phyloP scores from a whole-genome alignment of 2,113 vertebrate species.

The Microtus ochrogaster region DNA sequence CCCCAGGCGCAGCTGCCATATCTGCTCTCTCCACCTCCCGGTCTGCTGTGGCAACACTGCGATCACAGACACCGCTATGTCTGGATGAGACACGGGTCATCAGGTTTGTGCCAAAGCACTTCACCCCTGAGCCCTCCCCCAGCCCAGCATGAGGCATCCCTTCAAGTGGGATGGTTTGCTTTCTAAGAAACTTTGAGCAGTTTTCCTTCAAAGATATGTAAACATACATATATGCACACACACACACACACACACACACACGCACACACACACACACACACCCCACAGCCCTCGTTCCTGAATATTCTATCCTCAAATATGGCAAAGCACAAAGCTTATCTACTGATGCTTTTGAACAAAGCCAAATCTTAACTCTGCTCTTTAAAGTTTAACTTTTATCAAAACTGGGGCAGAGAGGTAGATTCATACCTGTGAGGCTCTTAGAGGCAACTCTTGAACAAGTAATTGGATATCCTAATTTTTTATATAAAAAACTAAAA shows the following conservation, averaged over 20 bases:
- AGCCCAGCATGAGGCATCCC: neutral
- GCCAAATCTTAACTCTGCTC: neutral
- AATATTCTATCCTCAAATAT: neutral
- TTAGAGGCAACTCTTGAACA: neutral
- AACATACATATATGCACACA: neutral
- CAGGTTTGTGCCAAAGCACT: neutral
- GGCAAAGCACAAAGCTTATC: constrained; percentile 4
- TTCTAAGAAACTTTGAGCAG: neutral
- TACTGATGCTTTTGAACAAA: neutral
- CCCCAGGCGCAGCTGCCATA: neutral
- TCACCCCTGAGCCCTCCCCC: neutral
- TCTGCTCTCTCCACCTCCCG: no score
- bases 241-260: neutral
- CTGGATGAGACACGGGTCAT: neutral
- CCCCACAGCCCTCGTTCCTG: neutral
- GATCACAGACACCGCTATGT: no score
- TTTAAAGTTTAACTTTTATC: neutral
- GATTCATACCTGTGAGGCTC: neutral
- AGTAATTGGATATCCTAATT: constrained; percentile 23
- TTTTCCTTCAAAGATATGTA: neutral
- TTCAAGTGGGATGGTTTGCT: neutral
- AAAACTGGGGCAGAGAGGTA: neutral
- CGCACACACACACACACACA: neutral
- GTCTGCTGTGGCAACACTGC: neutral
- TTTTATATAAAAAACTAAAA: constrained; percentile 21